Evolutionary conservation across 1,140 invertebrate species (phyloP).

Genomic region (Drosophila truncata): DNA sequence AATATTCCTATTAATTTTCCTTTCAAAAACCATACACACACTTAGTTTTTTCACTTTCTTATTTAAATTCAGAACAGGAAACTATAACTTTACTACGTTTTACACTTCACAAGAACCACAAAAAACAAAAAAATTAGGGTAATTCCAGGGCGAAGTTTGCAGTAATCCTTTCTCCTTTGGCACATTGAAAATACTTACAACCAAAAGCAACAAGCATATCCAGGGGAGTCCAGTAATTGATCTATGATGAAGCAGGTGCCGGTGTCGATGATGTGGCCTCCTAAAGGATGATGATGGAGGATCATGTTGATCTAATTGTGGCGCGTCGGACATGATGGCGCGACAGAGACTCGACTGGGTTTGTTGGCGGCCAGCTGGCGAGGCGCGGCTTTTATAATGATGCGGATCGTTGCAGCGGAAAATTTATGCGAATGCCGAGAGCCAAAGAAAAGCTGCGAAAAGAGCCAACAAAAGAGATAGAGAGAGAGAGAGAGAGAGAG

Average conservation of each 20-base stretch:
- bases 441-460: constrained; percentile 43
- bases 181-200: constrained; percentile 30
- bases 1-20: too few relatives aligned
- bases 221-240: neutral
- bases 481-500: constrained; percentile 7
- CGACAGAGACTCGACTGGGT: constrained; percentile 68
- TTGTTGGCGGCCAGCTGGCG: constrained; percentile 69
- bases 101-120: neutral
- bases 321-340: constrained; percentile 67
- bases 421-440: constrained; percentile 76
- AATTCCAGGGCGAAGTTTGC: neutral
- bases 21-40: neutral
- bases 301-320: constrained; percentile 14
- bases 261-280: neutral
- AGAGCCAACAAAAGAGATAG: neutral
- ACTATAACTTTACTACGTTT: neutral
- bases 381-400: constrained; percentile 79
- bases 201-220: constrained; percentile 37
- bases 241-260: neutral
- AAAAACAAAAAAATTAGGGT: constrained; percentile 1
- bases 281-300: constrained; percentile 21
- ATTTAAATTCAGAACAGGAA: neutral
- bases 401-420: constrained; percentile 72
- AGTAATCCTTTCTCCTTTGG: neutral
- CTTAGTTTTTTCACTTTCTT: too few relatives aligned